Base-by-base conservation (phyloP, 2,797 vertebrate species). In the Mormyrus proboscirostris region DNA sequence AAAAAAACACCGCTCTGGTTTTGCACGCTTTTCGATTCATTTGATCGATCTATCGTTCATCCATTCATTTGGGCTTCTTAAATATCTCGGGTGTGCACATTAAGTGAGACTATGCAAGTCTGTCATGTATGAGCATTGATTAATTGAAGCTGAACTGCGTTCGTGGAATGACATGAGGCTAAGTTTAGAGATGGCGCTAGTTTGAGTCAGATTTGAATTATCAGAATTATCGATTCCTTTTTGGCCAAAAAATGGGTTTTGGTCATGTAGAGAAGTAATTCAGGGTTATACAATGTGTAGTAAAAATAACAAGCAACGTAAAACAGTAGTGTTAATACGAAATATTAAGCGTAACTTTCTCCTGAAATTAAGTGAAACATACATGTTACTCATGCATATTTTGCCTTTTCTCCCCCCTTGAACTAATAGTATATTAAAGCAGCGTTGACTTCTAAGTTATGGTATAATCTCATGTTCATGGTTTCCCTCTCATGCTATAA, bases 341-440 rank as follows among this genome's bases (percentile, higher is more conserved):
- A 14, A 84, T 62, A 47, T 47, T 19, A 19, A 85, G 55, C 57
- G 83, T 55, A 86, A 86, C 22, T 38, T 22, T 65, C 55, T 38
- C 41, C 41, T 59, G n/a, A 85, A 89, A 62, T 89, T 41, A n/a
- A 89, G 44, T 83, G 50, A 79, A 25, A 57, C 19, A 82, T 83
- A 19, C 47, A 47, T 89, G 53, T 44, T 49, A 62, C 29, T 44
- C 10, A 14, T 83, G 41, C 38, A 50, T n/a, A 47, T 53, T n/a
- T 88, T n/a, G 41, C n/a, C 10, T 14, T 38, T 38, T 14, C 10
- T 38, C 29, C 12, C 12, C 1, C 0, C 59, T 62, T 9, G 59
- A 83, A 57, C 73, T n/a, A 22, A 83, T 88, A 51, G 38, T 33
- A 88, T 38, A 82, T 88, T 83, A 83, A 41, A 47, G 76, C 14